A percentile compares a stretch with the other conserved stretches of the same genome.
Conservation (phyloP, 2,888 invertebrate species). For the Pollenia angustigena region DNA sequence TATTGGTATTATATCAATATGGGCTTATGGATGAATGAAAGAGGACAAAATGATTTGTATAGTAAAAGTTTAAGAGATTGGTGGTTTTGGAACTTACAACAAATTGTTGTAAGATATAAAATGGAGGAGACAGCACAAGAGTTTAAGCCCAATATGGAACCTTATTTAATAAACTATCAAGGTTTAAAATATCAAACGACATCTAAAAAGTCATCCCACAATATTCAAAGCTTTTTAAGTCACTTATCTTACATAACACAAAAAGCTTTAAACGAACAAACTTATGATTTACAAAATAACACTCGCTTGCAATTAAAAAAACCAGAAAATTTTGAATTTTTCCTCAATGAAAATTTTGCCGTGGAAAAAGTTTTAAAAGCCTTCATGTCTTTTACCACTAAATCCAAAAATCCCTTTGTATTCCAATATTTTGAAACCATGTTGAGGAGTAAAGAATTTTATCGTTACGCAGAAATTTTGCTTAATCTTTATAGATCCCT, state of each 20-base stretch:
- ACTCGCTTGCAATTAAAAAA: constrained; percentile 67
- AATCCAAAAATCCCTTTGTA: constrained; percentile 9
- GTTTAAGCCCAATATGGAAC: not conserved
- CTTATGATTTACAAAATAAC: constrained; percentile 54
- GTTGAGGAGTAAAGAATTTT: constrained; percentile 89
- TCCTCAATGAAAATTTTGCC: constrained; percentile 47
- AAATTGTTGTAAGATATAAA: constrained; percentile 88
- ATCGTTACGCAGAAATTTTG: constrained; percentile 87
- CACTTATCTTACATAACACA: constrained; percentile 28
- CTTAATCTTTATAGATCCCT: constrained; percentile 86
- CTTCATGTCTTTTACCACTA: constrained; percentile 15
- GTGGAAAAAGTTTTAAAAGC: constrained; percentile 9
- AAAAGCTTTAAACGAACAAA: constrained; percentile 47
- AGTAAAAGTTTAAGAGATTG: constrained; percentile 86
- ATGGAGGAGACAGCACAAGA: not conserved
- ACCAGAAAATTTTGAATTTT: constrained; percentile 67
- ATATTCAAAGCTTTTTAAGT: constrained; percentile 18
- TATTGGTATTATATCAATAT: constrained; percentile 83
- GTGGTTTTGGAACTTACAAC: constrained; percentile 87
- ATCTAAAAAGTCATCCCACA: too few relatives aligned
- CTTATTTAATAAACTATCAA: constrained; percentile 38
- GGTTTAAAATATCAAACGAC: not conserved
- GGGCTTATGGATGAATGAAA: constrained; percentile 78
- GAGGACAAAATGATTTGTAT: constrained; percentile 44
- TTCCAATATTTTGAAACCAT: constrained; percentile 87